Base-by-base conservation (phyloP, 1,140 invertebrate genomes). In the Matsumurasca onukii region DNA sequence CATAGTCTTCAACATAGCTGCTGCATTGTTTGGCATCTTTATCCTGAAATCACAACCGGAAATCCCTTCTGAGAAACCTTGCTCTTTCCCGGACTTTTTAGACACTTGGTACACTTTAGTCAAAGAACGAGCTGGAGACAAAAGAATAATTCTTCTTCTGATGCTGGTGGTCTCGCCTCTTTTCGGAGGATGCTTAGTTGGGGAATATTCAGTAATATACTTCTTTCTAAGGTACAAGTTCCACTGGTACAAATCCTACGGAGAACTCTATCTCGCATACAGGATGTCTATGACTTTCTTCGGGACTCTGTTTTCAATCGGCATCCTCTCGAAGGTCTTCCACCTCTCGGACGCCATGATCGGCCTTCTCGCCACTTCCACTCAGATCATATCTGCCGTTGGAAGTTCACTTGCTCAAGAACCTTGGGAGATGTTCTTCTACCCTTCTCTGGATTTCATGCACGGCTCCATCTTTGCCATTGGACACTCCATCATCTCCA, bases 161-260 rank as follows among this genome's bases (percentile, higher is more conserved):
- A 69, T 71, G 67, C 45, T 69, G 25, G 20, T 69, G 22, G 67
- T 71, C 27, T 69, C 67, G 22, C 70, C 70, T 31, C 61, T 71
- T 20, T 66, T 69, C 45, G 29, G 68, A 22, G 67, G 67, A 5
- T 64, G 25, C 52, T 68, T 72, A 69, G 62, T 61, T 69, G 73
- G 73, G 15, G 73, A 74, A 66, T 70, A 61, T 31, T 73, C 72
- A 15, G 67, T 74, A n/a, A 66, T 75, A 20, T 75, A 74, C 65
- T 66, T 75, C 0, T 75, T 70, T 48, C 62, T 74, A 13, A 52
- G 74, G 48, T 70, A 72, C n/a, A 74, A 73, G 51, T 72, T 74
- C 24, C 67, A 68, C 24, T 75, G 73, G 74, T 69, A 71, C 45
- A 69, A 73, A 65, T 67, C 66, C 2, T 70, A 74, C 30, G 74